Evolutionary conservation across 2,797 vertebrate species (phyloP), one percentile per base, ranked within the genome.

Genomic region (Mormyrops attenuatus): DNA sequence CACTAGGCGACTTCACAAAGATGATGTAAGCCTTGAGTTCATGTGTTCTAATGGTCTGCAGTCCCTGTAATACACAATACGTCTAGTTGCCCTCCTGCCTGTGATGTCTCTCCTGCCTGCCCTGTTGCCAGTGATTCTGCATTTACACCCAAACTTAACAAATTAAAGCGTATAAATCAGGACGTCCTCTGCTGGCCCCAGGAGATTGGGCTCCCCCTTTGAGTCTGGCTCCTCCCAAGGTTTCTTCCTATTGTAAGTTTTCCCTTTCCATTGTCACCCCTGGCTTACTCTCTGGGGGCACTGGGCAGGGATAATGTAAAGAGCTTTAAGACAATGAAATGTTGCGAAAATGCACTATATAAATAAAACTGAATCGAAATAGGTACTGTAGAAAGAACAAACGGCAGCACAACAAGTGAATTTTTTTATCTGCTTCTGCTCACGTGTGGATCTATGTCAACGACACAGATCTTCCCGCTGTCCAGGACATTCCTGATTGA

Each of bases 361-460:
- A 38, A 38, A 73, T 73, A 17, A 38, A 73, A 73, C 2, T 7
- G 4, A 73, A 73, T 38, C 5, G 5, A 73, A 17, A 69, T 34
- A 15, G 66, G 26, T 85, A 11, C 82, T 49, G 82, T 13, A 50
- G 38, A 22, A 15, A 50, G 1, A 85, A 26, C 49, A 17, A 13
- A 52, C 0, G 13, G 82, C 49, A 41, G 30, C 17, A n/a, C 53
- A 57, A 11, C 20, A 1, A 55, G 7, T 1, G 52, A 3, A 15
- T 50, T 55, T 38, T 30, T 17, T 57, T 17, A 57, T 38, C 30
- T 11, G 7, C 47, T 57, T n/a, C 11, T n/a, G 90, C 95, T 95
- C 91, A 99, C 98, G 90, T 97, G 96, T 90, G 97, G 97, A 90
- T 98, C 97, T 52, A 99, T 96, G 94, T 99, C 98, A 53, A 99